Evolutionary conservation across 2,797 vertebrate genomes (phyloP), one percentile per base, ranked within the genome.

Genomic region (Protonibea diacanthus): DNA sequence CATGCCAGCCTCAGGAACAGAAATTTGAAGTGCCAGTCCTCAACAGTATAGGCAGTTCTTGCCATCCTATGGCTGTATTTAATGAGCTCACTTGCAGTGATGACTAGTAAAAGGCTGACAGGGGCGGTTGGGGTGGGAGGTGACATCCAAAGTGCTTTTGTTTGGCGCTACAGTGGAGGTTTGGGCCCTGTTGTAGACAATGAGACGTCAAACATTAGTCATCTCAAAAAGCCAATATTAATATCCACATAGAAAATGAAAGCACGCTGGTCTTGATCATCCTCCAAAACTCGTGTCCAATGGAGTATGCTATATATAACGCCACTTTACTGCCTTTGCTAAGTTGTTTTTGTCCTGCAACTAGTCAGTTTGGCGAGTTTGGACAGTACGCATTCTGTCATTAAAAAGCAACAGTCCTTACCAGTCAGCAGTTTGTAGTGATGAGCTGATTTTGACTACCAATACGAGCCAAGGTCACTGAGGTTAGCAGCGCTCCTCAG

Each of bases 381-480:
- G 71, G 53, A 81, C 49, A 21, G 58, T 6, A 33, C 6, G 5
- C 71, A 47, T 82, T 81, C 21, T 66, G 58, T 81, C 71, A 48
- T 74, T 76, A 12, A 81, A 88, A 67, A 4, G 0, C 70, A 83
- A 74, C 70, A 71, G 78, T 73, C 71, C 11, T 40, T 23, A 52
- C 65, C 29, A 81, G 68, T 82, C 72, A 78, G 61, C 76, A 76
- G 47, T 65, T 48, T 63, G 59, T 64, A 84, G 74, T 25, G 83
- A 85, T 80, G 78, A 81, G 48, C 60, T 67, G 75, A 74, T 79
- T 87, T 68, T 62, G 78, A 79, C 67, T 75, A 57, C 57, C 13
- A 85, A 60, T 13, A 38, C 3, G n/a, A 89, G 84, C 79, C 84
- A 84, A 90, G 90, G 86, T 91, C 84, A 83, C 62, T 48, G 84